Evolutionary conservation across 2,113 vertebrate genomes (phyloP).

Genomic region (Corythaixoides concolor): DNA sequence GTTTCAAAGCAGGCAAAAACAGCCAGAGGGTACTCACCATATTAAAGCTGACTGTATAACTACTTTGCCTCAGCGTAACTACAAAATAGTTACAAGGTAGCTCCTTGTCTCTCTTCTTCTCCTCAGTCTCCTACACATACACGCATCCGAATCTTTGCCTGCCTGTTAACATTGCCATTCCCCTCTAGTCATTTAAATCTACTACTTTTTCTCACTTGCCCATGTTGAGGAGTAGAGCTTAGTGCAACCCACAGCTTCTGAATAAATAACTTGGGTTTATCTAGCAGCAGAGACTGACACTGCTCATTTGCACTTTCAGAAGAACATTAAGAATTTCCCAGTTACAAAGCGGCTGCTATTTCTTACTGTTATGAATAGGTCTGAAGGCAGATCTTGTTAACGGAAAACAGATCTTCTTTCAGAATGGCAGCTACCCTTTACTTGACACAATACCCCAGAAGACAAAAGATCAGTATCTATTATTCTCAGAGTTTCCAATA

Average conservation of each 20-base stretch:
- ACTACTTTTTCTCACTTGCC: background rate
- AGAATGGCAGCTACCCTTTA: background rate
- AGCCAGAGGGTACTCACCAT: background rate
- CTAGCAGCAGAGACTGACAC: background rate
- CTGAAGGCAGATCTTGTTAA: background rate
- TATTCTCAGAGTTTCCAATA: background rate
- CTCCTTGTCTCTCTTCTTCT: background rate
- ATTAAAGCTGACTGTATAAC: background rate
- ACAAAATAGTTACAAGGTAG: background rate
- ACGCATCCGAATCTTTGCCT: accelerated
- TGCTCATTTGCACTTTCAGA: background rate
- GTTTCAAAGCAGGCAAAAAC: background rate
- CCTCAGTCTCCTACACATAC: background rate
- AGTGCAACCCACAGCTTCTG: background rate
- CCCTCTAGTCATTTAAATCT: background rate
- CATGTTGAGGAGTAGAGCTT: background rate
- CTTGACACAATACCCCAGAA: background rate
- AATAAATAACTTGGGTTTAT: background rate
- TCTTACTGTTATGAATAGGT: background rate
- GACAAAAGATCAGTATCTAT: background rate
- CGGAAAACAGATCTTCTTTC: background rate
- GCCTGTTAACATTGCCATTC: background rate
- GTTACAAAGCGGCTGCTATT: background rate
- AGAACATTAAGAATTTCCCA: background rate
- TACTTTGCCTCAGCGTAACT: background rate